Conservation (phyloP, 2,797 vertebrate species). For the Zalophus californianus region DNA sequence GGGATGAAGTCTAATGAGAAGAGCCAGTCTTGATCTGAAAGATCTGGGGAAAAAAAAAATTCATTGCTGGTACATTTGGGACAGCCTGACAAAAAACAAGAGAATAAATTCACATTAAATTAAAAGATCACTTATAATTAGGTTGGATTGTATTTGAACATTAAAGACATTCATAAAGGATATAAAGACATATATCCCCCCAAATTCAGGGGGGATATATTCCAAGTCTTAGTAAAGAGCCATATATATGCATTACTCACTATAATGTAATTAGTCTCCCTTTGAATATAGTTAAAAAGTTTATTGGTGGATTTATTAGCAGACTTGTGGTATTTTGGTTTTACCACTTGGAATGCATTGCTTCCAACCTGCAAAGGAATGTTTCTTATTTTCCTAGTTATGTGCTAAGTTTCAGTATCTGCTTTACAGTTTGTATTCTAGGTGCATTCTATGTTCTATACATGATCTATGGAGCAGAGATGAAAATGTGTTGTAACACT, state of each 20-base stretch:
- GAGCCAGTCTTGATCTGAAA: background rate
- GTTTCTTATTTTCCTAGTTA: constrained; percentile 36
- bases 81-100: constrained; percentile 1
- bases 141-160: background rate
- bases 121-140: constrained; percentile 9
- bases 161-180: background rate
- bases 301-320: constrained; percentile 50
- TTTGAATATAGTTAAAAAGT: constrained; percentile 37
- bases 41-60: background rate
- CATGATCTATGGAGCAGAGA: constrained; percentile 57
- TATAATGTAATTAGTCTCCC: constrained; percentile 4
- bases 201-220: background rate
- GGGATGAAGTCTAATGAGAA: background rate
- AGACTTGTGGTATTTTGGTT: constrained; percentile 57
- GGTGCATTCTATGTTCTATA: constrained; percentile 30
- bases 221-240: background rate
- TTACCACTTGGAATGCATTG: constrained; percentile 43
- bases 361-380: constrained; percentile 27
- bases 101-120: background rate
- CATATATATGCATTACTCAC: background rate
- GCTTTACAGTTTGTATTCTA: constrained; percentile 58
- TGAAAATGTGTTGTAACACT: constrained; percentile 68
- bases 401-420: constrained; percentile 30
- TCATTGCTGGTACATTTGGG: background rate
- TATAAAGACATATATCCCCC: no score